Base-by-base conservation (phyloP, 2,113 vertebrate genomes). In the Aegithalos caudatus region DNA sequence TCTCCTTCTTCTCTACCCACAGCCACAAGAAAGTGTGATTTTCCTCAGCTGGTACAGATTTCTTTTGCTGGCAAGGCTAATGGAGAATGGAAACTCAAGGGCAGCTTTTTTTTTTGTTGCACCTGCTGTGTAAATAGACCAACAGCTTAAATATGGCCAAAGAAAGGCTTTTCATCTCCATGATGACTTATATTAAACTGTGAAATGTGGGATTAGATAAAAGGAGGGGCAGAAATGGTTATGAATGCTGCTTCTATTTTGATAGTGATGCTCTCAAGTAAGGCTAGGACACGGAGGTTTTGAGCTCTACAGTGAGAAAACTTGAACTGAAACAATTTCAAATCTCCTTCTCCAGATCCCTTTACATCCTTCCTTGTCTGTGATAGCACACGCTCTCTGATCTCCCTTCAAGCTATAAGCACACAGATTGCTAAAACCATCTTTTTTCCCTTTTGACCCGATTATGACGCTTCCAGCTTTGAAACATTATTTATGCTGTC, bases 401-500 rank as follows among this genome's bases (percentile, higher is more conserved):
- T 90, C 25, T 97, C 67, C 10, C 38, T 87, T 94, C 78, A 92
- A 76, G 70, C 60, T 76, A 19, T 60, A 77, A 1, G 3, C 27
- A 65, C 37, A 53, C 28, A 65, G 35, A 82, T 84, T 69, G 35
- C 56, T 81, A 87, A 95, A 91, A 14, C 33, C 64, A 48, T 74
- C 10, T 42, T 69, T 89, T 80, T 79, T 53, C 4, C 54, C 22
- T 71, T 86, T 86, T 85, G 88, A 71, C 92, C 81, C 12, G 77
- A 92, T 85, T 74, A 72, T 83, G 64, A 92, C 35, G 58, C 42
- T 93, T 70, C 15, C 37, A 83, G 65, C 56, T 94, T 78, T 90
- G 57, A 94, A 92, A 91, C 21, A 56, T 86, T 86, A 92, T 88
- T 92, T 93, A 80, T 88, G 45, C 87, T 89, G 61, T 78, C 56